Evolutionary conservation across 2,113 vertebrate genomes (phyloP).

Genomic region (Narcine bancroftii): DNA sequence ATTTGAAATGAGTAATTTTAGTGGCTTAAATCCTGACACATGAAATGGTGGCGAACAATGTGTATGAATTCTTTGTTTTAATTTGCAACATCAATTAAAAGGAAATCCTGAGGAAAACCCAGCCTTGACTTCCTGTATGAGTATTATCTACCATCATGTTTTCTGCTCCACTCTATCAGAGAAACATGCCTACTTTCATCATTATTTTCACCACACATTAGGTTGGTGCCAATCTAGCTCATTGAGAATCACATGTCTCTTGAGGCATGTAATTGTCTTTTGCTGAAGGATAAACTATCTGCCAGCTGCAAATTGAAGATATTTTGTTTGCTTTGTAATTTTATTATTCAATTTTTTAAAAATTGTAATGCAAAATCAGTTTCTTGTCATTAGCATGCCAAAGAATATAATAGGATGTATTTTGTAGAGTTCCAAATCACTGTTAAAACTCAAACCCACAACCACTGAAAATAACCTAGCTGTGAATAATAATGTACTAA

Average conservation of each 20-base stretch:
- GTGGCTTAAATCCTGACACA: not conserved
- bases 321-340: not conserved
- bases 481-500: too few species aligned
- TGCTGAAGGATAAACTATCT: not conserved
- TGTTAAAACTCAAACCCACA: too few species aligned
- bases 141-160: not conserved
- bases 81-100: not conserved
- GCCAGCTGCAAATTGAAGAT: not conserved
- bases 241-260: not conserved
- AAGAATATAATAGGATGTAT: not conserved
- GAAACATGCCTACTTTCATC: not conserved
- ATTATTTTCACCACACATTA: not conserved
- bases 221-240: not conserved
- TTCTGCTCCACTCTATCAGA: not conserved
- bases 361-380: not conserved
- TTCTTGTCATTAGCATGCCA: not conserved
- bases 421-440: not conserved
- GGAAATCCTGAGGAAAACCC: constrained; percentile 9
- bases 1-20: not conserved
- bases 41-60: not conserved
- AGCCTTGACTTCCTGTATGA: not conserved
- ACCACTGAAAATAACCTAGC: too few species aligned
- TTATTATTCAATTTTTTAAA: not conserved
- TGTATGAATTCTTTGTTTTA: not conserved
- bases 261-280: not conserved